Percentiles rank a stretch among this genome's conserved stretches.
These are phyloP conservation scores for Lepeophtheirus salmonis DNA, from an alignment of 1,140 invertebrate species.

Conservation along the genomic window DNA sequence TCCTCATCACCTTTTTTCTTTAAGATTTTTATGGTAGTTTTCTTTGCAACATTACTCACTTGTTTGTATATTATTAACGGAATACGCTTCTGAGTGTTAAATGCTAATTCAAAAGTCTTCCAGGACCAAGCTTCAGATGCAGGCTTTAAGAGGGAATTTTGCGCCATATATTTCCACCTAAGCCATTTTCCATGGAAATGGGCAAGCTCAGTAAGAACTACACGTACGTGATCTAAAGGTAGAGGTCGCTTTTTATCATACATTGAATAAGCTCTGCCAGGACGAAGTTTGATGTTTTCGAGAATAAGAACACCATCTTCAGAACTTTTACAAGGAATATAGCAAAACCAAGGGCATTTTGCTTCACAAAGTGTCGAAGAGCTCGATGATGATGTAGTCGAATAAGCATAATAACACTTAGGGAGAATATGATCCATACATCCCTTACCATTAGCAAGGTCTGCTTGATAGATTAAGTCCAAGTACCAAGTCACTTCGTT, in stretches of 20 bases:
- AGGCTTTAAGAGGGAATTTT: not conserved
- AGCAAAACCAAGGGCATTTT: conserved; percentile 1
- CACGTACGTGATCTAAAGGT: not conserved
- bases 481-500: conserved; percentile 16
- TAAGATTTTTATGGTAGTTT: conserved; percentile 7
- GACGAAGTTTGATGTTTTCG: conserved; percentile 5
- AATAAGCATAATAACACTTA: conserved; percentile 8
- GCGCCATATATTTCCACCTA: not conserved
- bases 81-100: conserved; percentile 14
- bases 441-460: not conserved
- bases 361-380: not conserved
- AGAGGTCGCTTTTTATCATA: conserved; percentile 1
- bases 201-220: conserved; percentile 1
- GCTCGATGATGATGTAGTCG: not conserved
- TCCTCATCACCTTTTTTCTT: not conserved
- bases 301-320: conserved; percentile 6
- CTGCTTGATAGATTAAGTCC: not conserved
- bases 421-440: conserved; percentile 2
- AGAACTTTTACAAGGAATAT: not conserved
- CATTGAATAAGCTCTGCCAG: not conserved
- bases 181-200: conserved; percentile 16
- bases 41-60: conserved; percentile 1
- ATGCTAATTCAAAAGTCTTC: not conserved
- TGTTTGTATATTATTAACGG: conserved; percentile 11
- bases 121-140: not conserved